A percentile compares a stretch with the other conserved stretches of the same genome.
phyloP scores from a whole-genome alignment of 2,797 vertebrate species.

The Discoglossus pictus region DNA sequence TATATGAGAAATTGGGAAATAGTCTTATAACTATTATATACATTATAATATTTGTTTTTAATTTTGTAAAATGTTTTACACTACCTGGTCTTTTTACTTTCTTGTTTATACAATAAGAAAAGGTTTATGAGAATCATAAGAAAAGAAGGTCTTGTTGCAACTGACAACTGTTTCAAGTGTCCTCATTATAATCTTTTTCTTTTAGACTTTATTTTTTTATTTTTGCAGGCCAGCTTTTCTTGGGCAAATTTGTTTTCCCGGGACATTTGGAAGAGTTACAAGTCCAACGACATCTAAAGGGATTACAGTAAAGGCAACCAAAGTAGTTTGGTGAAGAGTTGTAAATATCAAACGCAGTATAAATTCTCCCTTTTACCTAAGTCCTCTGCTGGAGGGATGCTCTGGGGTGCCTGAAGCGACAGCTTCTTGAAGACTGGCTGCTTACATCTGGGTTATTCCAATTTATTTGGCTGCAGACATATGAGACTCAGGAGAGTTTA shows the following conservation, averaged over 20 bases:
- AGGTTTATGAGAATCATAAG: too few species aligned
- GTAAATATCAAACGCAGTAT: constrained; percentile 35
- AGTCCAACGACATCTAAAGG: constrained; percentile 25
- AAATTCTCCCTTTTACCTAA: constrained; percentile 19
- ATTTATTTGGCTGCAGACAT: constrained; percentile 24
- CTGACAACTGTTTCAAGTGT: too few species aligned
- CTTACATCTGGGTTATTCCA: constrained; percentile 34
- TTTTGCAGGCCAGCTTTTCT: constrained; percentile 32
- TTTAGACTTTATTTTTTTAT: not conserved
- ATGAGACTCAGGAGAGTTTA: constrained; percentile 19
- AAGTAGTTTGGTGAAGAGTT: constrained; percentile 24
- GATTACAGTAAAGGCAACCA: not conserved
- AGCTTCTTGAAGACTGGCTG: not conserved
- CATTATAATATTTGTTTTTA: too few species aligned
- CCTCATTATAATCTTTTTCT: constrained; percentile 1
- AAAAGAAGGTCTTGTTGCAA: too few species aligned
- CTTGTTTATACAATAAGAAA: too few species aligned
- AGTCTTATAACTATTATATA: too few species aligned
- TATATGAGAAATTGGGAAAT: too few species aligned
- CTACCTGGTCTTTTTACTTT: too few species aligned
- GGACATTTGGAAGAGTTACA: constrained; percentile 22
- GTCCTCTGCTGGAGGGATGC: constrained; percentile 17
- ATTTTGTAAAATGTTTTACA: too few species aligned
- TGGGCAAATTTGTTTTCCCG: constrained; percentile 2
- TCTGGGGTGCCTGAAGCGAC: not conserved